A percentile compares a stretch with the other conserved stretches of the same genome.
Conservation (phyloP, 2,113 vertebrate species). For the Lynx canadensis region DNA sequence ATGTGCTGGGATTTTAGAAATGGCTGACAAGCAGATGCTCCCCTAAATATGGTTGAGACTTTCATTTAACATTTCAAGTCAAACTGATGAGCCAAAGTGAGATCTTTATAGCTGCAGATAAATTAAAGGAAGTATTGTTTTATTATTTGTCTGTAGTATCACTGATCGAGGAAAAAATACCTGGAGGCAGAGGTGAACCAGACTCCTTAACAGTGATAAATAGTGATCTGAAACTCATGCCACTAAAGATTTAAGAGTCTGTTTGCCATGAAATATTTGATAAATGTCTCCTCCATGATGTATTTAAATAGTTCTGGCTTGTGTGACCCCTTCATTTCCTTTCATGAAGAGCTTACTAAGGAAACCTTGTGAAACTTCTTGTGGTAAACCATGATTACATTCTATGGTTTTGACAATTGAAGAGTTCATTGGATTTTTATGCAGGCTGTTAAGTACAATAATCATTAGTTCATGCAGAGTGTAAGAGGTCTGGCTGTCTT, state of each 20-base stretch:
- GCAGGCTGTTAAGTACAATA: constrained; percentile 27
- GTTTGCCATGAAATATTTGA: constrained; percentile 31
- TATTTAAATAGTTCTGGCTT: constrained; percentile 39
- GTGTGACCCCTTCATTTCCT: constrained; percentile 26
- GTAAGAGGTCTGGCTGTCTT: background rate
- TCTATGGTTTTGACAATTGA: constrained; percentile 20
- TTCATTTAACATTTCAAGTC: constrained; percentile 54
- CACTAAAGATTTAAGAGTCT: background rate
- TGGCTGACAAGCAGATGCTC: background rate
- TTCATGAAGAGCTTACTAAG: constrained; percentile 21
- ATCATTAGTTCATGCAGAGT: constrained; percentile 24
- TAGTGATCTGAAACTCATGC: constrained; percentile 23
- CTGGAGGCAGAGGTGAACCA: background rate
- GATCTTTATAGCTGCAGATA: constrained; percentile 24
- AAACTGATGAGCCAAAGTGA: constrained; percentile 2
- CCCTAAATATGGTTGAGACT: constrained; percentile 15
- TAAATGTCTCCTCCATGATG: constrained; percentile 35
- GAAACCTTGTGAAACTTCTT: constrained; percentile 33
- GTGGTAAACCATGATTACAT: background rate
- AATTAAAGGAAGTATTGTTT: constrained; percentile 43
- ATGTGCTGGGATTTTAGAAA: constrained; percentile 39
- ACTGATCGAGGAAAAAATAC: constrained; percentile 18
- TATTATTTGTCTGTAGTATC: background rate
- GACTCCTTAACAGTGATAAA: background rate
- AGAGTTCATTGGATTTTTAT: constrained; percentile 44